Conservation (phyloP, 2,113 vertebrate genomes). For the Tupaia chinensis region DNA sequence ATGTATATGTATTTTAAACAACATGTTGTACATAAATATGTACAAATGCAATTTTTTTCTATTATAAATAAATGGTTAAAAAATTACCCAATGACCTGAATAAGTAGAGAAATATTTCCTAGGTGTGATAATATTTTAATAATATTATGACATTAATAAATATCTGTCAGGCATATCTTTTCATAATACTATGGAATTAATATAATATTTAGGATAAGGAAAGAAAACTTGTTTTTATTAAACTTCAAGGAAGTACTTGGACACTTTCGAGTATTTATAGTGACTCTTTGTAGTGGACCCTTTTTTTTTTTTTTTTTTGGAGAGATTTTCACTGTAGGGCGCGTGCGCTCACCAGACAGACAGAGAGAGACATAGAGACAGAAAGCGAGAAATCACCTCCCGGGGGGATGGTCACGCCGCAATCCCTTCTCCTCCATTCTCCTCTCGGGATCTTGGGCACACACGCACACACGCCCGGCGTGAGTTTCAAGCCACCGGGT, state of each 20-base stretch:
- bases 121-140: not conserved
- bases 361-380: too few relatives aligned
- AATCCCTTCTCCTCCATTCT: too few relatives aligned
- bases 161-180: not conserved
- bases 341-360: too few relatives aligned
- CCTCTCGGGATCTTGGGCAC: too few relatives aligned
- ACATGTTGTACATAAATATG: not conserved
- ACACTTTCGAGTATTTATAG: not conserved
- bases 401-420: too few relatives aligned
- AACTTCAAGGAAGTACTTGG: not conserved
- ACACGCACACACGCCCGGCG: too few relatives aligned
- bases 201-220: not conserved
- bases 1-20: not conserved
- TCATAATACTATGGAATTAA: not conserved
- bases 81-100: not conserved
- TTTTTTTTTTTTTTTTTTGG: not conserved
- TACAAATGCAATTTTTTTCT: not conserved
- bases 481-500: too few relatives aligned
- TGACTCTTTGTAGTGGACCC: not conserved
- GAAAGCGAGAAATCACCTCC: too few relatives aligned
- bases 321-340: too few relatives aligned
- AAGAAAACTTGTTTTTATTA: not conserved
- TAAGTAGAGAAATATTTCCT: not conserved
- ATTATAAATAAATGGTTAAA: not conserved
- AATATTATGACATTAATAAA: not conserved